These are phyloP conservation scores for Sarcophaga bullata DNA, from an alignment of 1,140 invertebrate genomes.

Conservation along the genomic window DNA sequence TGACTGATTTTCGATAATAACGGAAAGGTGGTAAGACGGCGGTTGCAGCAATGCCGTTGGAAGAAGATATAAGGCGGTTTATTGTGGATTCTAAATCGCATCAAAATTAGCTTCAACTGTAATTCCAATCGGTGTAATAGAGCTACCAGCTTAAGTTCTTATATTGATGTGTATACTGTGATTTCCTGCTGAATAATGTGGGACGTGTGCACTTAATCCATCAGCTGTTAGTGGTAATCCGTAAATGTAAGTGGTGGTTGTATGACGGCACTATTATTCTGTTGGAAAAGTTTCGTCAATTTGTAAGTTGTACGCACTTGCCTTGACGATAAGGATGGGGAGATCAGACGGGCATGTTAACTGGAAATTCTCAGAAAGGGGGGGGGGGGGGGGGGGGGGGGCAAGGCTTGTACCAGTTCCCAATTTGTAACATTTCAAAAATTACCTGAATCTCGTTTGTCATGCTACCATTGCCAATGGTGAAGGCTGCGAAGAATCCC, in stretches of 20 bases:
- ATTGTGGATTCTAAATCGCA: slow-evolving; percentile 54
- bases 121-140: slow-evolving; percentile 59
- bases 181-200: slow-evolving; percentile 45
- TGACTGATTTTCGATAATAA: slow-evolving; percentile 54
- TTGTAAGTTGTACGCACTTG: slow-evolving; percentile 52
- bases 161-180: slow-evolving; percentile 58
- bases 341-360: slow-evolving; percentile 50
- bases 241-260: slow-evolving; percentile 57
- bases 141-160: slow-evolving; percentile 46
- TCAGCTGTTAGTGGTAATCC: slow-evolving; percentile 44
- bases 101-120: slow-evolving; percentile 56
- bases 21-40: slow-evolving; percentile 49
- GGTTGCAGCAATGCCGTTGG: slow-evolving; percentile 57
- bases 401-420: slow-evolving; percentile 46
- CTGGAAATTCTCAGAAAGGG: slow-evolving; percentile 43
- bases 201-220: slow-evolving; percentile 49
- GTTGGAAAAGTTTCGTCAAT: slow-evolving; percentile 41
- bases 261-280: slow-evolving; percentile 52
- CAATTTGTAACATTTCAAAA: slow-evolving; percentile 50
- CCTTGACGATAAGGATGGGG: slow-evolving; percentile 57
- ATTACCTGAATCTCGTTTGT: slow-evolving; percentile 41
- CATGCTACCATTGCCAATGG: slow-evolving; percentile 51
- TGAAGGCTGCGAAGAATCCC: slow-evolving; percentile 28
- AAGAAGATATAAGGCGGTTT: slow-evolving; percentile 46
- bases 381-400: no score